A percentile compares a stretch with the other conserved stretches of the same genome.
These are phyloP conservation scores for Oceanodroma leucorhoa DNA, from an alignment of 2,797 vertebrate genomes.

Conservation along the genomic window DNA sequence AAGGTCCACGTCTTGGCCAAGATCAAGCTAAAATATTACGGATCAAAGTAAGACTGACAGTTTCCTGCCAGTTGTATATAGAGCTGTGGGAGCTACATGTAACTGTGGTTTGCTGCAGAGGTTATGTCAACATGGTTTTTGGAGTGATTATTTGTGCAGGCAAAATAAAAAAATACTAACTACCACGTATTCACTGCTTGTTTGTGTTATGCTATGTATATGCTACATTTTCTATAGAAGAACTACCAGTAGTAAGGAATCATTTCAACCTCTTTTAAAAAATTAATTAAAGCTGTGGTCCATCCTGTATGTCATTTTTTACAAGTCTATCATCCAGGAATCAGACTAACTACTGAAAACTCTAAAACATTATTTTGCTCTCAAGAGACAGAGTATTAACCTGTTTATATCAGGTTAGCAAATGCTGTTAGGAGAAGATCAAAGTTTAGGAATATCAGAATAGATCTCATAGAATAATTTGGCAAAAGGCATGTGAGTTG, in stretches of 20 bases:
- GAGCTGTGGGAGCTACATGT: background rate
- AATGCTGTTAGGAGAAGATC: background rate
- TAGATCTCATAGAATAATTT: background rate
- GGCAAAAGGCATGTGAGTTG: background rate
- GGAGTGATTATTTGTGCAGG: background rate
- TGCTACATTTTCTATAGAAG: background rate
- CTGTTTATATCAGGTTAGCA: background rate
- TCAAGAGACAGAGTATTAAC: background rate
- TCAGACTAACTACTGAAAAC: background rate
- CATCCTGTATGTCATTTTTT: background rate
- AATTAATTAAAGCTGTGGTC: background rate
- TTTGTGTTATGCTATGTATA: background rate
- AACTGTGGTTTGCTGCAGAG: background rate
- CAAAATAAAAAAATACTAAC: background rate
- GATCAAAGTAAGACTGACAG: background rate
- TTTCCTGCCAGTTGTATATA: background rate
- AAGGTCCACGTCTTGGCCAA: accelerated
- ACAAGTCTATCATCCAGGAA: background rate
- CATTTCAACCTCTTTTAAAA: background rate
- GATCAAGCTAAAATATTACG: background rate
- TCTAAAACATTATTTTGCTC: background rate
- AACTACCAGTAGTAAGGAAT: background rate
- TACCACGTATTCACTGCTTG: background rate
- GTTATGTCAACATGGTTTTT: background rate
- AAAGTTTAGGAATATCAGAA: background rate